Evolutionary conservation across 2,888 invertebrate species (phyloP).

Genomic region (Phrixothrix hirtus): DNA sequence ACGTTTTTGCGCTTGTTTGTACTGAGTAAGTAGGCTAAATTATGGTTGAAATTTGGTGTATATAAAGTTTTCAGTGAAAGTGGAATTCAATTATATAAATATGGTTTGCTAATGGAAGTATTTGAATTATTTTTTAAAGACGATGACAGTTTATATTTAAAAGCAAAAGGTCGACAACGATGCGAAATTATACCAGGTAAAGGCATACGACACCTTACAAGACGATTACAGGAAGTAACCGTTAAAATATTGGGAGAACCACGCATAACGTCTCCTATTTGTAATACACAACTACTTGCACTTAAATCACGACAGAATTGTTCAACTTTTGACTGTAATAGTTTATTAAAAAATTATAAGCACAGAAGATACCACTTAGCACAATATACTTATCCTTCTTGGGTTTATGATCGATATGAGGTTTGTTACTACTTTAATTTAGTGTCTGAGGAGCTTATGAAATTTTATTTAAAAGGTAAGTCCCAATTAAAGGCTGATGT

Average conservation of each 20-base stretch:
- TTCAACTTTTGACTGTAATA: conserved; percentile 40
- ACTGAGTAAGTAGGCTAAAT: conserved; percentile 51
- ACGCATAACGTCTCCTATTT: conserved; percentile 61
- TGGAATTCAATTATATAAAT: conserved; percentile 42
- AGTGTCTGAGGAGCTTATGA: conserved; percentile 43
- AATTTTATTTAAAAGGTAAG: conserved; percentile 46
- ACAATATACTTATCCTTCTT: conserved; percentile 48
- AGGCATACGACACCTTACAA: conserved; percentile 45
- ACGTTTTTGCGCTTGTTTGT: conserved; percentile 68
- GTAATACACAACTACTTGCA: conserved; percentile 56
- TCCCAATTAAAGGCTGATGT: too few species aligned
- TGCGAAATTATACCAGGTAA: conserved; percentile 63
- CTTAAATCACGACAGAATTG: conserved; percentile 55
- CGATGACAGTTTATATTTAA: conserved; percentile 61
- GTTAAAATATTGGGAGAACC: conserved; percentile 73
- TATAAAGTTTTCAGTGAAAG: too few species aligned
- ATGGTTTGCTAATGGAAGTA: conserved; percentile 70
- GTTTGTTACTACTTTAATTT: conserved; percentile 46
- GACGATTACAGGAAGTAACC: conserved; percentile 60
- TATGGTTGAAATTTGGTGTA: too few species aligned
- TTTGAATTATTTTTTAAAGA: conserved; percentile 67
- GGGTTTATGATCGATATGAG: conserved; percentile 53
- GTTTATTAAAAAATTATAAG: conserved; percentile 45
- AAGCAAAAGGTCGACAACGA: conserved; percentile 76
- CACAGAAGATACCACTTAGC: conserved; percentile 51